Evolutionary conservation across 2,888 invertebrate genomes (phyloP).

Genomic region (Helobdella robusta): DNA sequence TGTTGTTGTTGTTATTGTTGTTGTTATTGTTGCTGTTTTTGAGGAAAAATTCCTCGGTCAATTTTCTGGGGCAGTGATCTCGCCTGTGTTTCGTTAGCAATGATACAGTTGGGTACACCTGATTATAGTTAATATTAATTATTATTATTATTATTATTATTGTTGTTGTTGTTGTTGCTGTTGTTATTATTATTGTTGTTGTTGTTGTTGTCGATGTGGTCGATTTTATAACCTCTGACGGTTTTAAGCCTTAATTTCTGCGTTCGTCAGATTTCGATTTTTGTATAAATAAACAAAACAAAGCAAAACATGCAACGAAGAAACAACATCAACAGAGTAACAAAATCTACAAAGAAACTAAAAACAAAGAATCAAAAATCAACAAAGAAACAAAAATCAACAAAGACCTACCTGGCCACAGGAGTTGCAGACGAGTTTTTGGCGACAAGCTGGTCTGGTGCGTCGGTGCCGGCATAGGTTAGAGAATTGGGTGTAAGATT

Average conservation of each 20-base stretch:
- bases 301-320: too few species aligned
- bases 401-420: too few species aligned
- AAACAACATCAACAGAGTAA: too few species aligned
- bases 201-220: not conserved
- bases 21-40: not conserved
- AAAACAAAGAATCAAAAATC: too few species aligned
- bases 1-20: constrained; percentile 1
- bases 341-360: too few species aligned
- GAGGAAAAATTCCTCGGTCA: too few species aligned
- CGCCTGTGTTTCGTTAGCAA: constrained; percentile 7
- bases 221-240: not conserved
- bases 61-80: constrained; percentile 2
- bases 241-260: too few species aligned
- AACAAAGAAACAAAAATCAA: too few species aligned
- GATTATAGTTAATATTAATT: not conserved
- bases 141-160: constrained; percentile 1
- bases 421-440: constrained; percentile 5
- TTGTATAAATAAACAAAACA: too few species aligned
- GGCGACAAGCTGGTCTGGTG: constrained; percentile 16
- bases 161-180: too few species aligned
- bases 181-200: constrained; percentile 1
- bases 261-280: too few species aligned
- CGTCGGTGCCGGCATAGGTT: constrained; percentile 15
- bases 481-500: constrained; percentile 13
- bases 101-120: constrained; percentile 7